These are phyloP conservation scores for Agonopterix alstromeriana DNA, from an alignment of 2,888 invertebrate species.

Conservation along the genomic window DNA sequence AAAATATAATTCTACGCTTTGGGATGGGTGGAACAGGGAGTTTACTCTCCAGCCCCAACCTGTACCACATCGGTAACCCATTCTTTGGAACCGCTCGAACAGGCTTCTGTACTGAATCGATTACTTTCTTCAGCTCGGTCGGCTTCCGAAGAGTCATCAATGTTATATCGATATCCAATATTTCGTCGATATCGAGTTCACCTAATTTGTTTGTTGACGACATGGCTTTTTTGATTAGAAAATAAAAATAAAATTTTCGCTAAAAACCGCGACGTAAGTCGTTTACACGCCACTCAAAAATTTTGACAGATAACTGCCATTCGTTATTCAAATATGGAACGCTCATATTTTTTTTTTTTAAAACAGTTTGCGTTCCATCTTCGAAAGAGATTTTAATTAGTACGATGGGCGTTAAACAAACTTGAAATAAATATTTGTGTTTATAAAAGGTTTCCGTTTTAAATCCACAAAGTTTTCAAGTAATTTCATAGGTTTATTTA, in stretches of 20 bases:
- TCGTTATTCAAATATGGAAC: conserved; percentile 19
- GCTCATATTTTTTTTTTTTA: conserved; percentile 12
- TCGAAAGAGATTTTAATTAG: too few species aligned
- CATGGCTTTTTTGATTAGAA: conserved; percentile 22
- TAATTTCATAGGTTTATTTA: conserved; percentile 6
- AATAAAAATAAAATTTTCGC: conserved; percentile 21
- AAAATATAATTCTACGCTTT: conserved; percentile 60
- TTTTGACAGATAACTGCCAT: conserved; percentile 24
- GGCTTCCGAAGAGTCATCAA: conserved; percentile 64
- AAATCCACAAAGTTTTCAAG: not conserved
- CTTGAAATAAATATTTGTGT: not conserved
- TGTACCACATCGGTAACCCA: conserved; percentile 72
- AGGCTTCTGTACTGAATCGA: conserved; percentile 65
- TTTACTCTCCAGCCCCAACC: conserved; percentile 69
- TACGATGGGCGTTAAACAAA: too few species aligned
- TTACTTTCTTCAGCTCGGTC: conserved; percentile 61
- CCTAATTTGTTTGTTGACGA: conserved; percentile 21
- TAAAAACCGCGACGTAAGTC: conserved; percentile 21
- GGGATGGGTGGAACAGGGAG: conserved; percentile 74
- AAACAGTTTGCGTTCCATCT: not conserved
- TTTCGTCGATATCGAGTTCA: conserved; percentile 35
- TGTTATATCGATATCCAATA: conserved; percentile 43
- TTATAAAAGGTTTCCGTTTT: conserved; percentile 4
- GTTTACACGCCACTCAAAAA: conserved; percentile 25
- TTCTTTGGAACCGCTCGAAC: conserved; percentile 60